Evolutionary conservation across 2,888 invertebrate genomes (phyloP).

Genomic region (Cyclophora punctaria): DNA sequence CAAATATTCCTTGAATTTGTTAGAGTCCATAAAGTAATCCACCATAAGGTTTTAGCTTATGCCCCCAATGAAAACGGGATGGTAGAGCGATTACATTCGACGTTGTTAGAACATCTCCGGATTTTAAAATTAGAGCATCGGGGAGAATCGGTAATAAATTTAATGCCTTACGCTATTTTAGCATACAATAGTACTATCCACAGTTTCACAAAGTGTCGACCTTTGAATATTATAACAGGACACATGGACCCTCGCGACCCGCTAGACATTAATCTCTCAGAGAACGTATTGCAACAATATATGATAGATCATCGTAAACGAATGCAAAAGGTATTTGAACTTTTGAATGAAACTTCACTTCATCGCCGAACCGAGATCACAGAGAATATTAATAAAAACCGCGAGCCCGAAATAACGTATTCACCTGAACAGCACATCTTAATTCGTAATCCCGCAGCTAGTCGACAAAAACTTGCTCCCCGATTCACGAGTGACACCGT

Average conservation of each 20-base stretch:
- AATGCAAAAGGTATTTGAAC: constrained; percentile 8
- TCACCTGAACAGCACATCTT: constrained; percentile 14
- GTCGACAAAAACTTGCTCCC: constrained; percentile 19
- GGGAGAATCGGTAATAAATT: constrained; percentile 2
- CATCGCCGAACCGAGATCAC: constrained; percentile 4
- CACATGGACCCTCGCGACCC: constrained; percentile 20
- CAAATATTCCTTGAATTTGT: constrained; percentile 7
- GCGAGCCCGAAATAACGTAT: constrained; percentile 16
- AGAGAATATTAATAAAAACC: constrained; percentile 10
- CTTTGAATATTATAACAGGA: constrained; percentile 21
- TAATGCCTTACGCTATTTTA: constrained; percentile 4
- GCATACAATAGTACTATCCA: constrained; percentile 6
- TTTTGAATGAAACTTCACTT: constrained; percentile 8
- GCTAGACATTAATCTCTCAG: constrained; percentile 10
- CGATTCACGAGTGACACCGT: constrained; percentile 20
- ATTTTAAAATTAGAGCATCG: constrained; percentile 3
- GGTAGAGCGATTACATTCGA: constrained; percentile 10
- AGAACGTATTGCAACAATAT: constrained; percentile 16
- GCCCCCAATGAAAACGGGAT: constrained; percentile 15
- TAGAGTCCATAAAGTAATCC: constrained; percentile 11
- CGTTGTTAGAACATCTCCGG: background rate
- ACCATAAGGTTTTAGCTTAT: constrained; percentile 10
- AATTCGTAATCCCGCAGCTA: constrained; percentile 15
- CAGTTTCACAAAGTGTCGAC: constrained; percentile 19
- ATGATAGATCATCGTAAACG: constrained; percentile 6